Base-by-base conservation (phyloP, 2,888 invertebrate species). In the Trachelus troglodyta region DNA sequence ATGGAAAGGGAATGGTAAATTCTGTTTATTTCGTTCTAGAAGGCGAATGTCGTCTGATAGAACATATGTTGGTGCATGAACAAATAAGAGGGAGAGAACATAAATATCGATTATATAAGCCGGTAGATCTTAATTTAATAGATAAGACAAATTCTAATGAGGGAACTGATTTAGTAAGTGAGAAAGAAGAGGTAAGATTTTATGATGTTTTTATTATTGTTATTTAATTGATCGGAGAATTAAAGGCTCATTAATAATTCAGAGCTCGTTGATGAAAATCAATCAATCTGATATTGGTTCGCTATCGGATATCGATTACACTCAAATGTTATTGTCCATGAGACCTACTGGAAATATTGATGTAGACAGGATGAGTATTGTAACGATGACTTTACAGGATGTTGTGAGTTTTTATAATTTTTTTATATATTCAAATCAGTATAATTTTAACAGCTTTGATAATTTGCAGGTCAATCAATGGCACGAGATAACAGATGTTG, bases 1-100 rank as follows among this genome's bases (percentile, higher is more conserved):
- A 91, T 75, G 91, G 89, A 11, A 88, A 85, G 77, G 91, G 92
- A 23, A 86, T 89, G 86, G 86, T 89, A 34, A 91, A 91, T 80
- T 91, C 89, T 76, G 91, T 90, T 3, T 94, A 94, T 87, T 94
- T 95, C 84, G 86, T 95, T 74, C 89, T 94, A 73, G 92, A 93
- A 69, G 95, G 95, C 1, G 92, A 92, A 77, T 94, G 94, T 85
- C 93, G 93, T 86, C 92, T 95, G 90, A 93, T 95, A 80, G 94
- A 95, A 84, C 92, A 93, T 34, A 88, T 95, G 77, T 88, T 93
- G 85, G 90, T 94, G 69, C 87, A 90, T 31, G 90, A 92, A 69
- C 89, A 88, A 56, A 87, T 87, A 73, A 89, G 85, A 37, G 86
- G 91, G 12, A 91, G 92, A 4, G 92, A 90, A 79, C 91, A 88